Evolutionary conservation across 2,113 vertebrate genomes (phyloP).

Genomic region (Pongo pygmaeus): DNA sequence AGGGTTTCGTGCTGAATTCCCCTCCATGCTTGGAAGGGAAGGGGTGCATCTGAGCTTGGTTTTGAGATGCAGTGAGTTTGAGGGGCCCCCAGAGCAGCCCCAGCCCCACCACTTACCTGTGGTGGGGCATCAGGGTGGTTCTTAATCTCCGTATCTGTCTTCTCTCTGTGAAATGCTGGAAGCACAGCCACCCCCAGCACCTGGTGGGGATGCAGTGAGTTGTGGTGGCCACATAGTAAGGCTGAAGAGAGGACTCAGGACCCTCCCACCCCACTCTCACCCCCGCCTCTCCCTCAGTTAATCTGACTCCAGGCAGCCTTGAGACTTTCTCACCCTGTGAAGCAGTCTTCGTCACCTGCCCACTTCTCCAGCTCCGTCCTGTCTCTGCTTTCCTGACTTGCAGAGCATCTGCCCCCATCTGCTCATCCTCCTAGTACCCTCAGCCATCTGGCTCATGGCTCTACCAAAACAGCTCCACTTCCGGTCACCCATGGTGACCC

Average conservation of each 20-base stretch:
- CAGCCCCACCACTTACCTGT: fast-evolving
- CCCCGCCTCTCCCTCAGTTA: neutral
- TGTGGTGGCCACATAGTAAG: fast-evolving
- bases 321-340: neutral
- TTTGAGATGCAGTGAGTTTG: neutral
- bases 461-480: neutral
- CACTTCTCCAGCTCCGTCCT: neutral
- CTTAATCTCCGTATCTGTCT: neutral
- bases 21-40: neutral
- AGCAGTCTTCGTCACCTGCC: neutral
- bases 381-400: neutral
- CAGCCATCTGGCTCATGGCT: neutral
- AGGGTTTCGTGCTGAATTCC: neutral
- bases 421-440: neutral
- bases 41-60: neutral
- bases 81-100: neutral
- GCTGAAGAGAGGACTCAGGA: fast-evolving
- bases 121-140: neutral
- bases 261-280: neutral
- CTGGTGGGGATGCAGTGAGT: fast-evolving
- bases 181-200: fast-evolving
- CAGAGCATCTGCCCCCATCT: neutral
- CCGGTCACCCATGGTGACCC: neutral
- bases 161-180: neutral
- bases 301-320: neutral